Evolutionary conservation across 2,797 vertebrate species (phyloP).

Genomic region (Enteromius afrohamiltoni): DNA sequence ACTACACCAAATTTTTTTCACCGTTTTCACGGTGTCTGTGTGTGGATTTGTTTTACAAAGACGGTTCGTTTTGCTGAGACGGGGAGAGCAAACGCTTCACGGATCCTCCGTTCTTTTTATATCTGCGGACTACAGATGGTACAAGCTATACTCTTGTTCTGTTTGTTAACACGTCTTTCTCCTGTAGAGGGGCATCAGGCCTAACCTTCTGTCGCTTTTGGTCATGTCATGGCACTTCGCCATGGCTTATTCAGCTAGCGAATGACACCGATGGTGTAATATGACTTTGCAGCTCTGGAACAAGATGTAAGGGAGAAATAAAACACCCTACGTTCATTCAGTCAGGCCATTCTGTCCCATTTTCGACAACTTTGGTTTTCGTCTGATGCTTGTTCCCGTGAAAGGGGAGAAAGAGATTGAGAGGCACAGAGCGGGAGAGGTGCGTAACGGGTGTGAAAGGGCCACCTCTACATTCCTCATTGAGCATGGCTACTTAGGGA

Average conservation of each 20-base stretch:
- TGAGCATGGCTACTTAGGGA: conserved; percentile 58
- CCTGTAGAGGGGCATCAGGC: conserved; percentile 39
- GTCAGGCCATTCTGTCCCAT: conserved; percentile 55
- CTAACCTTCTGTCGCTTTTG: conserved; percentile 61
- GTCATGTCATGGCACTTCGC: conserved; percentile 58
- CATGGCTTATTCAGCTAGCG: conserved; percentile 53
- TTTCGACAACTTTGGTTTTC: conserved; percentile 56
- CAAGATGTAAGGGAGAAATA: conserved; percentile 59
- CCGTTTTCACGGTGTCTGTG: conserved; percentile 63
- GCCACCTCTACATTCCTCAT: conserved; percentile 60
- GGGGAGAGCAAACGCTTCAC: conserved; percentile 31
- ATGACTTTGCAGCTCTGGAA: conserved; percentile 61
- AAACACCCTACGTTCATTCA: conserved; percentile 58
- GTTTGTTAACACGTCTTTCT: conserved; percentile 41
- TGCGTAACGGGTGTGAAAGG: conserved; percentile 51
- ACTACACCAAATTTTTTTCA: conserved; percentile 67
- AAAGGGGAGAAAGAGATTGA: conserved; percentile 43
- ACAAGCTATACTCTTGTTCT: conserved; percentile 23
- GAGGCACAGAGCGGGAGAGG: conserved; percentile 34
- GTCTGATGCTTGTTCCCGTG: conserved; percentile 52
- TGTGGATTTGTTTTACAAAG: conserved; percentile 66
- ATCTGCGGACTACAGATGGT: conserved; percentile 30
- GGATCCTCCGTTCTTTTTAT: conserved; percentile 39
- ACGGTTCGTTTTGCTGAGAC: conserved; percentile 50
- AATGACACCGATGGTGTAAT: conserved; percentile 60